These are phyloP conservation scores for Melolontha melolontha DNA, from an alignment of 2,888 invertebrate species.

Conservation along the genomic window DNA sequence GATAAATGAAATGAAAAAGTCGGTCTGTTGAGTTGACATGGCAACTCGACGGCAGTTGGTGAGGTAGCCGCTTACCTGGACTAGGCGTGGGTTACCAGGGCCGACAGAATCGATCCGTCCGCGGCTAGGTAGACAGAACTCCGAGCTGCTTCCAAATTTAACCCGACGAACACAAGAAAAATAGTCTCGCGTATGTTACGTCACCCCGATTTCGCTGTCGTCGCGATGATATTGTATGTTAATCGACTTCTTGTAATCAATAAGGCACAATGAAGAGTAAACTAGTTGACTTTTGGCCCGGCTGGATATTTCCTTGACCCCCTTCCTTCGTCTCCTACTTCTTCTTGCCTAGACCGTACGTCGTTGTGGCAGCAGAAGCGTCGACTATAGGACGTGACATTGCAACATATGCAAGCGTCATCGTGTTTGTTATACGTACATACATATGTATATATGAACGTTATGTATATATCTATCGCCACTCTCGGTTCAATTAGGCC, in stretches of 20 bases:
- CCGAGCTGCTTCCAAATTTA: slow-evolving; percentile 38
- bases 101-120: slow-evolving; percentile 54
- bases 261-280: slow-evolving; percentile 49
- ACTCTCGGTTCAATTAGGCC: slow-evolving; percentile 20
- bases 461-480: slow-evolving; percentile 1
- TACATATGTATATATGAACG: not conserved
- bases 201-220: slow-evolving; percentile 15
- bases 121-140: slow-evolving; percentile 41
- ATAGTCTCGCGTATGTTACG: slow-evolving; percentile 4
- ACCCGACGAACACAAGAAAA: slow-evolving; percentile 28
- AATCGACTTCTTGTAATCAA: slow-evolving; percentile 55
- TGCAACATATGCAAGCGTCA: slow-evolving; percentile 54
- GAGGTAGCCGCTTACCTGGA: slow-evolving; percentile 52
- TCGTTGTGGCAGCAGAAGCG: not conserved
- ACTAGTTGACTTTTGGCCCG: slow-evolving; percentile 59
- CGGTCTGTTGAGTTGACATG: slow-evolving; percentile 54
- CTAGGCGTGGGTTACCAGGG: slow-evolving; percentile 52
- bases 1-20: slow-evolving; percentile 23
- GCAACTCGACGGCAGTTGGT: slow-evolving; percentile 53
- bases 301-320: slow-evolving; percentile 57
- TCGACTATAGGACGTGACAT: slow-evolving; percentile 45
- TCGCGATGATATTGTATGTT: slow-evolving; percentile 50
- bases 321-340: slow-evolving; percentile 45
- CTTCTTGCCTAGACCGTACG: slow-evolving; percentile 20
- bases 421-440: slow-evolving; percentile 43